phyloP scores from a whole-genome alignment of 2,888 invertebrate species.

The Diadegma fenestrale region DNA sequence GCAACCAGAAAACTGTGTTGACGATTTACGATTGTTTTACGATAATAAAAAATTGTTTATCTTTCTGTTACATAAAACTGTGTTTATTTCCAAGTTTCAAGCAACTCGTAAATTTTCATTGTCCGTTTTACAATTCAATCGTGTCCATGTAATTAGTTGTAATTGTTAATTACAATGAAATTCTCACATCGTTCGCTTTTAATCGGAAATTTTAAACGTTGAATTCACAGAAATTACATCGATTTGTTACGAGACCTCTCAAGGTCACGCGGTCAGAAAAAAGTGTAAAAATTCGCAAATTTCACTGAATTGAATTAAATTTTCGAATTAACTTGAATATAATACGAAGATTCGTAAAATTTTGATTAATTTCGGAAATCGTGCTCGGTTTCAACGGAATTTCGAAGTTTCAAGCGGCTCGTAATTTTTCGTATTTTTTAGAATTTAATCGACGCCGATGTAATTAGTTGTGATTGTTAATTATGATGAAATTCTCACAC shows the following conservation, averaged over 20 bases:
- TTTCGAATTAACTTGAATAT: not conserved
- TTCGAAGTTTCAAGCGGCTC: not conserved
- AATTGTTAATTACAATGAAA: too few species aligned
- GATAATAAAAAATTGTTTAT: constrained; percentile 26
- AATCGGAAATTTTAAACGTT: too few species aligned
- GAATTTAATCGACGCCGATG: too few species aligned
- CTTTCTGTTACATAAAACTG: not conserved
- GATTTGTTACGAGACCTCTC: not conserved
- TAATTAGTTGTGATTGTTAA: too few species aligned
- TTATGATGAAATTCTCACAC: too few species aligned
- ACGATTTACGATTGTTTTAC: not conserved
- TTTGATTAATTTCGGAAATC: not conserved
- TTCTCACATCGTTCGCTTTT: too few species aligned
- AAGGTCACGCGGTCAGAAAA: not conserved
- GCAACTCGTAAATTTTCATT: not conserved
- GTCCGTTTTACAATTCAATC: too few species aligned
- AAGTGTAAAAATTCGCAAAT: not conserved
- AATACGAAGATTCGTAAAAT: not conserved
- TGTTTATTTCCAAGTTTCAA: not conserved
- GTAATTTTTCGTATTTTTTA: too few species aligned
- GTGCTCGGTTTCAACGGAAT: not conserved
- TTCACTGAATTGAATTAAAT: not conserved
- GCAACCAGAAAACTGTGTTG: not conserved
- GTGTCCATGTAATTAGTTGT: too few species aligned
- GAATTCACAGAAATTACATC: too few species aligned